Percentiles rank a stretch among this genome's conserved stretches.
Evolutionary conservation across 2,888 invertebrate species (phyloP).

Genomic region (Orthosia gracilis): DNA sequence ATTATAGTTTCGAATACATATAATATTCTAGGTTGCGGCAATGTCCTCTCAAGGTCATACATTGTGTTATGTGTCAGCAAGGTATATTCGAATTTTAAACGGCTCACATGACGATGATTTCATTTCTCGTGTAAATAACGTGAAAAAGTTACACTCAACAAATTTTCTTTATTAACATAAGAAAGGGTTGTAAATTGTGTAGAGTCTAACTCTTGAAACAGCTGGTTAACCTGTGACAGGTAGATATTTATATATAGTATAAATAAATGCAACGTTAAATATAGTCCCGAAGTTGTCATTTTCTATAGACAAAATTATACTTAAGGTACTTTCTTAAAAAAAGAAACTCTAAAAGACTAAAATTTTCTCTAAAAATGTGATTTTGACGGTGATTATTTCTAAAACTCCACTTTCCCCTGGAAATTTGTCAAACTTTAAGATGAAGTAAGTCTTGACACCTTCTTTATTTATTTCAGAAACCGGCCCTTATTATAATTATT

Average conservation of each 20-base stretch:
- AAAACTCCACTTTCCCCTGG: no score
- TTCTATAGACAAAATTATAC: background rate
- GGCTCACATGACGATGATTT: background rate
- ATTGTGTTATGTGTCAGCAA: background rate
- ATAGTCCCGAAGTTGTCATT: background rate
- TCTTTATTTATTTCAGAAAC: no score
- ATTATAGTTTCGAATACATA: conserved; percentile 7
- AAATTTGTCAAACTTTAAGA: no score
- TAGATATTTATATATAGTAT: background rate
- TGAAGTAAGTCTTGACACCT: no score
- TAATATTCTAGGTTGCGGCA: conserved; percentile 16
- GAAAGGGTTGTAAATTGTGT: background rate
- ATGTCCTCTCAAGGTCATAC: conserved; percentile 37
- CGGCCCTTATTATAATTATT: no score
- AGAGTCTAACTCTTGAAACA: background rate
- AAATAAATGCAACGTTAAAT: background rate
- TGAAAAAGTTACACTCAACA: background rate
- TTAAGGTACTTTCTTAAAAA: no score
- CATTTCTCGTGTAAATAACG: background rate
- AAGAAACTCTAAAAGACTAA: no score
- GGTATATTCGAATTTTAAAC: conserved; percentile 5
- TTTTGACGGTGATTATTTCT: no score
- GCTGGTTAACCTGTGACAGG: background rate
- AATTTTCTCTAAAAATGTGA: no score
- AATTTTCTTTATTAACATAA: background rate